Evolutionary conservation across 1,140 invertebrate genomes (phyloP), one percentile per base, ranked within the genome.

Genomic region (Phthorimaea operculella): DNA sequence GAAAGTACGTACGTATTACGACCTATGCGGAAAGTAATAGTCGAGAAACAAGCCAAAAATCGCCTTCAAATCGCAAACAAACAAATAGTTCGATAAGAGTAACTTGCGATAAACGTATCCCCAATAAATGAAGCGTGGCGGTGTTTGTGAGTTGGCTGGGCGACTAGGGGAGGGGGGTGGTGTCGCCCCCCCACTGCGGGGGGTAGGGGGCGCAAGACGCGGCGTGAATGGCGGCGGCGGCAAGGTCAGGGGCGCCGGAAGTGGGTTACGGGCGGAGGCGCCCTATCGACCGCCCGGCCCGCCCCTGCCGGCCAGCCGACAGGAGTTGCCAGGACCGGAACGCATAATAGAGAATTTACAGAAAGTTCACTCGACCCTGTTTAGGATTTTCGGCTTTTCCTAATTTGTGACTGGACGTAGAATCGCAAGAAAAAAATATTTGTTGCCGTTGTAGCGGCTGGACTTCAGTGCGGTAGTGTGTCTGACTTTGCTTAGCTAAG

Each of bases 191-290:
- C 17, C 44, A 57, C 66, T 60, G 63, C 59, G n/a, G 58, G 52
- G 33, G 42, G 56, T 44, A 47, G 47, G n/a, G 58, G 57, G 53
- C 53, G 70, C 66, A 75, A 80, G 72, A 74, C 68, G 70, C 67
- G 68, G 56, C 65, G 78, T 83, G 80, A 83, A 83, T 83, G 80
- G 80, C 75, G 76, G 80, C 75, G 76, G 70, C 68, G 61, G 71
- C 80, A 84, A 84, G 80, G 80, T 84, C 80, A 83, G 55, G 80
- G 80, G 74, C 79, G 73, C 57, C 73, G 81, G 81, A 82, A 78
- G 77, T 82, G 75, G 79, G 81, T 82, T 84, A 84, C 81, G 79
- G 79, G 76, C 76, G 76, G 76, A 74, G 76, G 73, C 75, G 68
- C 67, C 67, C 68, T 76, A 79, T 80, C 74, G 76, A 80, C 76